phyloP scores from a whole-genome alignment of 2,888 invertebrate genomes.

The Idaea biselata region DNA sequence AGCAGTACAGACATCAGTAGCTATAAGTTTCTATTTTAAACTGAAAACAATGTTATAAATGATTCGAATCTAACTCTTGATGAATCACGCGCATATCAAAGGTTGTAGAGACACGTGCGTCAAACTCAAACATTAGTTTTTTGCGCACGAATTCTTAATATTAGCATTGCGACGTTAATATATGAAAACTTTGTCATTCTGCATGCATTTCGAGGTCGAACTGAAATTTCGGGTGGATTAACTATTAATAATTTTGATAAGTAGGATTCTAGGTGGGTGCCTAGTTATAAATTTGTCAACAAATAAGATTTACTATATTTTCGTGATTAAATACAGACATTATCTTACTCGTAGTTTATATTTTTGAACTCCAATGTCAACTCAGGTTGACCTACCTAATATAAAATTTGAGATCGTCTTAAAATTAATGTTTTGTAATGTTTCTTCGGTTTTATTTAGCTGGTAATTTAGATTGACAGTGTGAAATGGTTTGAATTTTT shows the following conservation, averaged over 20 bases:
- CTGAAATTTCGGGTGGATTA: background rate
- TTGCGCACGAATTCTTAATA: background rate
- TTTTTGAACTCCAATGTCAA: constrained; percentile 42
- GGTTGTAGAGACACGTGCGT: background rate
- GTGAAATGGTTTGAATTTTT: constrained; percentile 64
- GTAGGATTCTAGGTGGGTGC: background rate
- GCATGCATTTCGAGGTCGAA: background rate
- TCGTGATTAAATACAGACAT: constrained; percentile 9
- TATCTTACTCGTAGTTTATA: constrained; percentile 13
- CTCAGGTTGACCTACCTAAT: constrained; percentile 44
- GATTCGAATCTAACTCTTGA: background rate
- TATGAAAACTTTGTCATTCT: background rate
- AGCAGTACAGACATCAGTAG: too few species aligned
- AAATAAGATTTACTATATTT: constrained; percentile 8
- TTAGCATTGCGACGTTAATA: background rate
- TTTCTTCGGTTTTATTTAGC: constrained; percentile 34
- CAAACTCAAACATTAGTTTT: background rate
- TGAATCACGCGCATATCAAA: background rate
- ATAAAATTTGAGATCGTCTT: constrained; percentile 16
- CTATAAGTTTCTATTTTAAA: background rate
- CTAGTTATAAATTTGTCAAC: constrained; percentile 13
- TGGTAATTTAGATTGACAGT: constrained; percentile 62
- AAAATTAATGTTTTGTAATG: constrained; percentile 44
- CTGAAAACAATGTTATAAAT: background rate
- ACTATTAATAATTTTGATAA: constrained; percentile 1